These are phyloP conservation scores for Bos indicus DNA, from an alignment of 2,113 vertebrate genomes.

Conservation along the genomic window DNA sequence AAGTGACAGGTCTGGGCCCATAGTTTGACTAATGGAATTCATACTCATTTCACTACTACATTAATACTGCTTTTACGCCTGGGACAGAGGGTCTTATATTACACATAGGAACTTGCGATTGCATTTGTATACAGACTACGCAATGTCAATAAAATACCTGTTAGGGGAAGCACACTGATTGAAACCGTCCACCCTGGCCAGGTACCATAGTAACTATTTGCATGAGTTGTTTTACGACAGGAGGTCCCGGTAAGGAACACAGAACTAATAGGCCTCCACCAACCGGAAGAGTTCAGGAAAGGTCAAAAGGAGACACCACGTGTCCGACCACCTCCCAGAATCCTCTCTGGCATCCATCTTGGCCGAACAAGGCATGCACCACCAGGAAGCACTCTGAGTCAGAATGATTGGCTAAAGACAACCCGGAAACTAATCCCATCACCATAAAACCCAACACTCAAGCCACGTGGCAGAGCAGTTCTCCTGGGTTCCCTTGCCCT, in stretches of 20 bases:
- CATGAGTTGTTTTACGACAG: background rate
- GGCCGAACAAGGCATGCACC: background rate
- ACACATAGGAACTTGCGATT: background rate
- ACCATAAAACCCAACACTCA: background rate
- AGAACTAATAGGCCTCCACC: background rate
- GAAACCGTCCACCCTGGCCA: background rate
- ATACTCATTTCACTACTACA: background rate
- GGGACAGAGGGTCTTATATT: background rate
- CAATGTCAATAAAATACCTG: background rate
- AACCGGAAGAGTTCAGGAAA: background rate
- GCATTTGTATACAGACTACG: background rate
- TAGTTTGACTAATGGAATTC: background rate
- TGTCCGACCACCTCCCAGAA: background rate
- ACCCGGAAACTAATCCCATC: background rate
- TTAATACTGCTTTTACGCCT: background rate
- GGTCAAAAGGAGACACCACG: background rate
- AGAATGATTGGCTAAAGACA: background rate
- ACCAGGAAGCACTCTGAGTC: background rate
- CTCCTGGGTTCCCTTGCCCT: background rate
- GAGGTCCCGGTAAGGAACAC: background rate
- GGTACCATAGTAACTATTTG: background rate
- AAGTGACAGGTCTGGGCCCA: background rate
- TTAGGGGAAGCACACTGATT: background rate
- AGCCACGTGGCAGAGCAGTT: background rate
- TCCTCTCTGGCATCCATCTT: background rate